Percentiles rank a stretch among this genome's conserved stretches.
Evolutionary conservation across 2,888 invertebrate genomes (phyloP).

Genomic region (Oxycera nigricornis): DNA sequence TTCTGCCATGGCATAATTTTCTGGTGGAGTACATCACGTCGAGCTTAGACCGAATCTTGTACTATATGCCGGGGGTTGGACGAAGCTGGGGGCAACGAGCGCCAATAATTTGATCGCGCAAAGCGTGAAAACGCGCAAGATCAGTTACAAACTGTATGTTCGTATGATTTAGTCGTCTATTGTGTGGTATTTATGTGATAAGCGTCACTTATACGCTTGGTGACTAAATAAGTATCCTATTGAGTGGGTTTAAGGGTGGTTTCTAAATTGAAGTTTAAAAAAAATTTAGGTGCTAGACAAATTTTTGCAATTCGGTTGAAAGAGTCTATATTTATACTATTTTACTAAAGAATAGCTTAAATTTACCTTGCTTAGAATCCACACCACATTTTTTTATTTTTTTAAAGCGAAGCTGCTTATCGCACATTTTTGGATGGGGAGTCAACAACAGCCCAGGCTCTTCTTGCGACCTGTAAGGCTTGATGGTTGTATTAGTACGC

Average conservation of each 20-base stretch:
- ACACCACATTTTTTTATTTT: too few species aligned
- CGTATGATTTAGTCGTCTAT: not conserved
- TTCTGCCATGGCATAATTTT: not conserved
- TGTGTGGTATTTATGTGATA: not conserved
- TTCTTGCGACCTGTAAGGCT: too few species aligned
- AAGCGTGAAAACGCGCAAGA: slow-evolving; percentile 29
- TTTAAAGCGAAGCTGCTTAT: too few species aligned
- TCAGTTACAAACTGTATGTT: not conserved
- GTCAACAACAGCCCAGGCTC: too few species aligned
- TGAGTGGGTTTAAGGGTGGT: not conserved
- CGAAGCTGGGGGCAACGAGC: too few species aligned
- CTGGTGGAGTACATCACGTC: too few species aligned
- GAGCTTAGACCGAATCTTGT: not conserved
- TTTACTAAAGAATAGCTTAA: too few species aligned
- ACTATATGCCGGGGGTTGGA: not conserved
- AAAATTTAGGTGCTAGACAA: not conserved
- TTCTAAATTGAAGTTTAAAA: too few species aligned
- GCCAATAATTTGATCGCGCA: slow-evolving; percentile 25
- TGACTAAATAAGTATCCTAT: not conserved
- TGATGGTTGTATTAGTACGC: too few species aligned
- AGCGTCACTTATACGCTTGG: not conserved
- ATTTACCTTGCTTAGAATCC: too few species aligned
- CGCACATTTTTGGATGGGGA: too few species aligned
- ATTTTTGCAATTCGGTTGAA: not conserved
- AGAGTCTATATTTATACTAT: too few species aligned